phyloP scores from a whole-genome alignment of 1,140 invertebrate species.

The Zaprionus nigranus region DNA sequence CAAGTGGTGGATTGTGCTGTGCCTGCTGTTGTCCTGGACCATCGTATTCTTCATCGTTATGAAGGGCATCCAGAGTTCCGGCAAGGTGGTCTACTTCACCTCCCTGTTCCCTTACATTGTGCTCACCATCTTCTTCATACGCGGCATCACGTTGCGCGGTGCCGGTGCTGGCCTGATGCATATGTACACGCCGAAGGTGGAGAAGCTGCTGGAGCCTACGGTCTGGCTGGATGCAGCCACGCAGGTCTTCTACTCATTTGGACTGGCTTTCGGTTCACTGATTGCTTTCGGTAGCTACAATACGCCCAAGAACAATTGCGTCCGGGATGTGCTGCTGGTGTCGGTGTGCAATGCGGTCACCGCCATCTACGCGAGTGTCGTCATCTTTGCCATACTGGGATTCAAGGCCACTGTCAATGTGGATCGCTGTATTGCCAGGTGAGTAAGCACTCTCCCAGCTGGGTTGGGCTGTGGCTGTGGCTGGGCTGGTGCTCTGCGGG shows the following conservation, averaged over 20 bases:
- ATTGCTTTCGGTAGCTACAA: constrained; percentile 97
- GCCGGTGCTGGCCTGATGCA: constrained; percentile 94
- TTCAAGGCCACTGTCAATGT: constrained; percentile 94
- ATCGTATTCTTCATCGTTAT: constrained; percentile 98
- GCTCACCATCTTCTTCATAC: constrained; percentile 96
- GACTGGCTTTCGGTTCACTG: constrained; percentile 95
- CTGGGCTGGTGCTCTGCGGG: constrained; percentile 11
- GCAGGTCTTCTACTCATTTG: constrained; percentile 98
- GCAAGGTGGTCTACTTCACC: constrained; percentile 98
- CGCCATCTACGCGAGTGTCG: constrained; percentile 96
- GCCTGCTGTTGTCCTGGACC: constrained; percentile 96
- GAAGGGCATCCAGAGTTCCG: constrained; percentile 99
- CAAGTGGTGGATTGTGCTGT: constrained; percentile 97
- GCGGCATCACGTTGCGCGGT: constrained; percentile 95
- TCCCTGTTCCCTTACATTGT: constrained; percentile 98
- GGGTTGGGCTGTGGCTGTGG: background rate
- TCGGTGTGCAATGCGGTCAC: constrained; percentile 96
- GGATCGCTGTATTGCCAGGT: constrained; percentile 91
- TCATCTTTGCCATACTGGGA: constrained; percentile 94
- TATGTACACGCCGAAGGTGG: constrained; percentile 96
- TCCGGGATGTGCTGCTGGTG: constrained; percentile 94
- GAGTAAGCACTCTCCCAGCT: constrained; percentile 83
- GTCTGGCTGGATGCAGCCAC: constrained; percentile 98
- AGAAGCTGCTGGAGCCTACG: constrained; percentile 91
- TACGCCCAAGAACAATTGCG: constrained; percentile 95